phyloP scores from a whole-genome alignment of 2,888 invertebrate species.

The Resseliella maxima region DNA sequence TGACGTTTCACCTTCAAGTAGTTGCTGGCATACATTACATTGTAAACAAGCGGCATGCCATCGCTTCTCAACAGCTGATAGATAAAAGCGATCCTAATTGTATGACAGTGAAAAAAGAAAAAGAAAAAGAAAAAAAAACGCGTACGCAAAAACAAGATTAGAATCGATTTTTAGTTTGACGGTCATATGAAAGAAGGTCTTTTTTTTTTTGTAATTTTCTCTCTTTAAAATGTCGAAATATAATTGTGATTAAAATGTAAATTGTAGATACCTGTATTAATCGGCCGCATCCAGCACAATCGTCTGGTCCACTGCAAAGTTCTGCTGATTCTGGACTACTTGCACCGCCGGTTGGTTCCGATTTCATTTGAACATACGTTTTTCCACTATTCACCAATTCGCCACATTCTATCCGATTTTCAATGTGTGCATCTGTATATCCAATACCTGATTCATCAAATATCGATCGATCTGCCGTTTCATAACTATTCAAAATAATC shows the following conservation, averaged over 20 bases:
- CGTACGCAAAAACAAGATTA: neutral
- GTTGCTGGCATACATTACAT: constrained; percentile 90
- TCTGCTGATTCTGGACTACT: constrained; percentile 68
- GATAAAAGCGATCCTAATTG: constrained; percentile 83
- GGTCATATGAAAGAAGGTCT: no score
- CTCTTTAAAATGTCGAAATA: no score
- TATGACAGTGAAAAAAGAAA: neutral
- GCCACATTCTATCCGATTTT: constrained; percentile 62
- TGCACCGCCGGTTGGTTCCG: constrained; percentile 67
- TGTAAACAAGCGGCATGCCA: constrained; percentile 94
- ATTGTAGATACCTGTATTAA: constrained; percentile 73
- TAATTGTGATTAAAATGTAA: no score
- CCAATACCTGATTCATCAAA: constrained; percentile 66
- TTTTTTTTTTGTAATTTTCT: no score
- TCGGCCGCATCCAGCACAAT: constrained; percentile 89
- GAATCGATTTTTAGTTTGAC: no score
- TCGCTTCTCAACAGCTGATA: constrained; percentile 89
- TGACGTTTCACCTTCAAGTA: constrained; percentile 89
- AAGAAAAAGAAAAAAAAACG: neutral
- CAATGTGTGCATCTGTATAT: constrained; percentile 62
- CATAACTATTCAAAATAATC: constrained; percentile 63
- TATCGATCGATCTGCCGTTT: constrained; percentile 65
- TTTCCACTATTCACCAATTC: constrained; percentile 62
- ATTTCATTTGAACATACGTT: constrained; percentile 66
- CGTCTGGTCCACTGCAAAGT: constrained; percentile 65